Base-by-base conservation (phyloP, 1,140 invertebrate species). In the Eurytemora carolleeae region DNA sequence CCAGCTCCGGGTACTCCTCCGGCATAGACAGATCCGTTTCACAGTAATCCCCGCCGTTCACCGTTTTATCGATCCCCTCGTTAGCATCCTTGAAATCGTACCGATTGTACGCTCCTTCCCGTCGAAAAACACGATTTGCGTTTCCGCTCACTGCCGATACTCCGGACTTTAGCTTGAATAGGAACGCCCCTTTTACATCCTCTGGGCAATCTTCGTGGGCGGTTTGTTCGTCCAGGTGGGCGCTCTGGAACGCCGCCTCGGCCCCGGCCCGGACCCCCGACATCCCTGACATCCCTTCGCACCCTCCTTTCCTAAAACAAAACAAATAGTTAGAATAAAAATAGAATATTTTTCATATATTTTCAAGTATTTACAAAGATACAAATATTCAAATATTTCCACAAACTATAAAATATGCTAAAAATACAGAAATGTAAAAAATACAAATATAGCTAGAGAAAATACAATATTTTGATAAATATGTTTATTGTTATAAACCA, bases 1-100 rank as follows among this genome's bases (percentile, higher is more conserved):
- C 82, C 19, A 70, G 57, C 55, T 67, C 66, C 16, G 67, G 67
- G 24, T 64, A 61, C 22, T 70, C 70, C 25, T 68, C 68, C 18
- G 68, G 60, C 7, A 67, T 65, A 22, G 60, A 57, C 61, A 67
- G 67, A 24, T 65, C 63, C 3, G 57, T 24, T 20, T 22, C 21
- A 3, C 24, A 19, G 7, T 12, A n/a, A 15, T 53, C 53, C 52
- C 59, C 59, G 24, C 19, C 53, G 2, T 56, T 23, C 1, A 62
- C 60, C 17, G 60, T 62, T 26, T 56, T 56, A 24, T 62, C 60
- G 15, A 62, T 22, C 3, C 56, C 60, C 23, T 23, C 53, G 19
- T 24, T 25, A 18, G 60, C 60, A 26, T 62, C 54, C 22, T 62
- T 62, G 53, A 62, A 62, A 25, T 62, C 60, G 24, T 62, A 62